These are phyloP conservation scores for Drosophila putrida DNA, from an alignment of 2,888 invertebrate species.

Conservation along the genomic window DNA sequence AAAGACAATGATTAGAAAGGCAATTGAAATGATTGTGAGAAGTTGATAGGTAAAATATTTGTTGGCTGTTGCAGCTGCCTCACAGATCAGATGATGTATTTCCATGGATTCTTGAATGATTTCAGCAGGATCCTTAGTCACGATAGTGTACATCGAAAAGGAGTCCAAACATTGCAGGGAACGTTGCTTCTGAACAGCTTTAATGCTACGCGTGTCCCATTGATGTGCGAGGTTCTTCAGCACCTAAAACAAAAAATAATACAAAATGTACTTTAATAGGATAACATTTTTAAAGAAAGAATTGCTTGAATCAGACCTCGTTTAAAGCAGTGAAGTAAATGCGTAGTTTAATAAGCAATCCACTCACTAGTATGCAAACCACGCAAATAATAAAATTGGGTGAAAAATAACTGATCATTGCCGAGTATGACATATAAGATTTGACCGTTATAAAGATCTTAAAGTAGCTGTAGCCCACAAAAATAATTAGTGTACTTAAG, in stretches of 20 bases:
- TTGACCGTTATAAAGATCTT: constrained; percentile 47
- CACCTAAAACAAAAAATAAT: constrained; percentile 66
- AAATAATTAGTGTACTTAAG: constrained; percentile 41
- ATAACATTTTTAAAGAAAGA: background rate
- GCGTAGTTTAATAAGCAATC: constrained; percentile 64
- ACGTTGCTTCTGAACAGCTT: constrained; percentile 74
- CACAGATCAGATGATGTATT: constrained; percentile 84
- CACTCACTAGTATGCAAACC: constrained; percentile 64
- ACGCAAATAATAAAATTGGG: constrained; percentile 76
- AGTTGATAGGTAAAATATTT: constrained; percentile 85
- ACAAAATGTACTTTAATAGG: background rate
- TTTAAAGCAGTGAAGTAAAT: constrained; percentile 73
- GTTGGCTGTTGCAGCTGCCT: constrained; percentile 84
- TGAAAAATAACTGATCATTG: constrained; percentile 70
- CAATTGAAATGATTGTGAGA: constrained; percentile 84
- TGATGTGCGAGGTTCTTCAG: constrained; percentile 82
- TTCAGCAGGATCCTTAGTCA: constrained; percentile 83
- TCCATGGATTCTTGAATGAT: constrained; percentile 85
- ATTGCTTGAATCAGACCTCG: constrained; percentile 57
- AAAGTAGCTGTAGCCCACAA: constrained; percentile 54
- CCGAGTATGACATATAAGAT: constrained; percentile 41
- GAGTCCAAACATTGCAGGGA: constrained; percentile 83
- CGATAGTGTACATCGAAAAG: constrained; percentile 84
- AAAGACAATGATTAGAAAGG: constrained; percentile 85
- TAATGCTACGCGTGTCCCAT: constrained; percentile 78